Conservation (phyloP, 2,113 vertebrate genomes). For the Pygoscelis antarcticus region DNA sequence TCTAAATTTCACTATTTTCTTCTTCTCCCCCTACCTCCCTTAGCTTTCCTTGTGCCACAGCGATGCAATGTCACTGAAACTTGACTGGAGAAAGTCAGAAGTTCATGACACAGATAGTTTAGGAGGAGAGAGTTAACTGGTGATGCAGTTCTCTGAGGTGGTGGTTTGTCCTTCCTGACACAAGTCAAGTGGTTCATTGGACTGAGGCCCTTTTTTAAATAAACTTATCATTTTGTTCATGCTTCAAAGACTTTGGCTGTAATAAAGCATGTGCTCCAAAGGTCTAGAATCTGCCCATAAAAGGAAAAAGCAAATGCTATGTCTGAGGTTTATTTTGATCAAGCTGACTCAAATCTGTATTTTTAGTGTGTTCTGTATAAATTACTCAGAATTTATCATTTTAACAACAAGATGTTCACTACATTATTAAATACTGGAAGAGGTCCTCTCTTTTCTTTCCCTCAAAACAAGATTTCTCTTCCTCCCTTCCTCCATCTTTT, state of each 20-base stretch:
- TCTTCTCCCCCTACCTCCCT: not conserved
- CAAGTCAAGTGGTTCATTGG: not conserved
- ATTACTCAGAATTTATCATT: slow-evolving; percentile 51
- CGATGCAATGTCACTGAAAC: not conserved
- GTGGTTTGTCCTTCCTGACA: slow-evolving; percentile 2
- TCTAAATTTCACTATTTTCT: not conserved
- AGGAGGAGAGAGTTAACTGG: not conserved
- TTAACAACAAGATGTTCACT: slow-evolving; percentile 25
- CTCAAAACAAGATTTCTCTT: not conserved
- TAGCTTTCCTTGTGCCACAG: not conserved
- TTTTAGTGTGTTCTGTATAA: slow-evolving; percentile 67
- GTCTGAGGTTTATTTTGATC: slow-evolving; percentile 60
- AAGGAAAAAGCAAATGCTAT: slow-evolving; percentile 52
- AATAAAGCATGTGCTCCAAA: slow-evolving; percentile 60
- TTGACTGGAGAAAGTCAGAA: not conserved
- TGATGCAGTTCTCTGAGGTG: not conserved
- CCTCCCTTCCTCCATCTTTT: not conserved
- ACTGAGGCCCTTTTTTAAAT: slow-evolving; percentile 44
- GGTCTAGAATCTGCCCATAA: slow-evolving; percentile 47
- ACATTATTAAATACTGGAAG: slow-evolving; percentile 2
- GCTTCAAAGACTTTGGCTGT: slow-evolving; percentile 54
- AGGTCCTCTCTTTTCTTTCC: not conserved
- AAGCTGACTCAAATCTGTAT: slow-evolving; percentile 69
- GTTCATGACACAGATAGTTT: not conserved
- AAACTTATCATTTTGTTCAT: slow-evolving; percentile 45